Base-by-base conservation (phyloP, 2,888 invertebrate species). In the Tenthredo scrophulariae region DNA sequence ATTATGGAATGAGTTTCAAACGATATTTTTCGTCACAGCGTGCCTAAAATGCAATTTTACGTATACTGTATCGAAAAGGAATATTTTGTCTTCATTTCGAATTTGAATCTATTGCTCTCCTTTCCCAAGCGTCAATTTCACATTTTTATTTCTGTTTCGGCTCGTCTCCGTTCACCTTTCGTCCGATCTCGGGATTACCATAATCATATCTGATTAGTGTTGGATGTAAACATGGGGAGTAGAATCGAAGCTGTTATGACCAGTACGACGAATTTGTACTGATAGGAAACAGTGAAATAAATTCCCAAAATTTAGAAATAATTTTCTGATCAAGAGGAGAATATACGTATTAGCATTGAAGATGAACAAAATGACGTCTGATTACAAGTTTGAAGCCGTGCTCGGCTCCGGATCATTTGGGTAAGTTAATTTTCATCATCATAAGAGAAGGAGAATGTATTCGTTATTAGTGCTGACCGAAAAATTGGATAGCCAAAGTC, bases 351-450 rank as follows among this genome's bases (percentile, higher is more conserved):
- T n/a, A n/a, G n/a, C 3, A n/a, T 54, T 43, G 0, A 54, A 13
- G 7, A 77, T 77, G 77, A 54, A 54, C 18, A 77, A 6, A 50
- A 67, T 37, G 33, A 83, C 70, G 29, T 67, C 67, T 43, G 86
- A 90, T 84, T 90, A 89, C 75, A 84, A 86, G 70, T 88, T 89
- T 37, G 89, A 89, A 86, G 84, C 87, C 43, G 70, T 89, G 13
- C 79, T 91, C 18, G 91, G 91, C 37, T 85, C 86, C 58, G 91
- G 91, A 85, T 90, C 88, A 43, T 91, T 91, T 79, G 91, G 91
- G 91, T 91, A 88, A 82, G 84, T 62, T 33, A 84, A 84, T 85
- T 74, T 22, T 74, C 43, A 74, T 74, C 22, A 58, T 58, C 15
- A 26, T 18, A n/a, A 4, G 4, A 1, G 15, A 13, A 74, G 13